phyloP scores from a whole-genome alignment of 2,113 vertebrate genomes.

The Sinocyclocheilus grahami region DNA sequence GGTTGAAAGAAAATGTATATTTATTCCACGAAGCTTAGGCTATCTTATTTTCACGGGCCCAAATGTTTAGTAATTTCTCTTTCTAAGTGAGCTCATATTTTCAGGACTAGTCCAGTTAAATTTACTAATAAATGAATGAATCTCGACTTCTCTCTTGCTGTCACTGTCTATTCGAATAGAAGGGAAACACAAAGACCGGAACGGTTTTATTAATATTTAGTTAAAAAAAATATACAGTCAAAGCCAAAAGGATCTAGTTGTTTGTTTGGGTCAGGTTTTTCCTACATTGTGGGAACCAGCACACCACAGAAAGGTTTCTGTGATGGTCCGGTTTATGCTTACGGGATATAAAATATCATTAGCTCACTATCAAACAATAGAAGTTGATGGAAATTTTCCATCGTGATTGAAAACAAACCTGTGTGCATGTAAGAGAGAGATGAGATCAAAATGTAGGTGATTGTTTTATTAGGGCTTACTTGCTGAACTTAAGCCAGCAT shows the following conservation, averaged over 20 bases:
- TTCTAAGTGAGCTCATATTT: neutral
- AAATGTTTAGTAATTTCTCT: neutral
- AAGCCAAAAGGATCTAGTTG: neutral
- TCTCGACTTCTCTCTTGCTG: neutral
- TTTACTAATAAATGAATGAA: neutral
- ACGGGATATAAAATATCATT: neutral
- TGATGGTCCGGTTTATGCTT: neutral
- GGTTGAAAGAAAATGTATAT: neutral
- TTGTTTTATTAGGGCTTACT: neutral
- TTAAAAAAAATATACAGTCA: neutral
- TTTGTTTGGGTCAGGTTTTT: neutral
- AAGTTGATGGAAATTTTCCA: neutral
- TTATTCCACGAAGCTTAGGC: neutral
- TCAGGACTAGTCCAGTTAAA: neutral
- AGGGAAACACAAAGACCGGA: neutral
- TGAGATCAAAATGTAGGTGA: neutral
- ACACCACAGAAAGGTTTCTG: too few relatives aligned
- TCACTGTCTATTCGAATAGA: too few relatives aligned
- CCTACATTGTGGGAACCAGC: too few relatives aligned
- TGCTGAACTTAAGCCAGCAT: neutral
- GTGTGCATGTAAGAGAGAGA: neutral
- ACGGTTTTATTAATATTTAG: neutral
- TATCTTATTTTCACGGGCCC: neutral
- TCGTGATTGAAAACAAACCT: neutral
- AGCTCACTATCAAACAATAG: conserved; percentile 1